Evolutionary conservation across 2,797 vertebrate species (phyloP), one percentile per base, ranked within the genome.

Genomic region (Microctenopoma lineatum): DNA sequence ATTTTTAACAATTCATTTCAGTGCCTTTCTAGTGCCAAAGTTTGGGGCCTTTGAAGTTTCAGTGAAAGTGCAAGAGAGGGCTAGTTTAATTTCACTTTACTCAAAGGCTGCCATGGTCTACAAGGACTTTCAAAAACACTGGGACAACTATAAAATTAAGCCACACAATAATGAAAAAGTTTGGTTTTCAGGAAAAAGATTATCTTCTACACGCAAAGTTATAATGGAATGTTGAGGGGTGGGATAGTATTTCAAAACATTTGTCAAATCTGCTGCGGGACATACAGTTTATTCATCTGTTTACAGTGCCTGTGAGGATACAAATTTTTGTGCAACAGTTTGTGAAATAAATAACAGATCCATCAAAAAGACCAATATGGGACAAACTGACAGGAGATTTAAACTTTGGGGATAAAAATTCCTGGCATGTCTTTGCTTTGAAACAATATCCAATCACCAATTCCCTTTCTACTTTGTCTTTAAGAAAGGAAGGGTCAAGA

Each of bases 1-100:
- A 84, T 88, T 79, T 81, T 84, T 82, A 83, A 86, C 69, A 84
- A 75, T 84, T 85, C 63, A 75, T 85, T 86, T 80, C 79, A 36
- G 41, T 84, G 59, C 27, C 56, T 79, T 61, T 58, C 61, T 56
- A 45, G 44, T 63, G 86, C 82, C 86, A 86, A 84, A 74, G 69
- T 77, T 69, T 58, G 44, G 61, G 48, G 8, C 42, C 76, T 88
- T 89, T 88, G 87, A 89, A 81, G 87, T 85, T 61, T 32, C 44
- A 81, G 78, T 66, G 64, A 45, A 83, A 86, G 84, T 73, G 72
- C 46, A 86, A 70, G 44, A 69, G 75, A 72, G 57, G 18, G 50
- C 69, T 18, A 42, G 75, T 86, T 84, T 79, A 70, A 88, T 87
- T 76, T 85, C 39, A 72, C 69, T 86, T 42, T 36, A 51, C 60